phyloP scores from a whole-genome alignment of 92 coral and sea anemone genomes.

The Palythoa grandis region DNA sequence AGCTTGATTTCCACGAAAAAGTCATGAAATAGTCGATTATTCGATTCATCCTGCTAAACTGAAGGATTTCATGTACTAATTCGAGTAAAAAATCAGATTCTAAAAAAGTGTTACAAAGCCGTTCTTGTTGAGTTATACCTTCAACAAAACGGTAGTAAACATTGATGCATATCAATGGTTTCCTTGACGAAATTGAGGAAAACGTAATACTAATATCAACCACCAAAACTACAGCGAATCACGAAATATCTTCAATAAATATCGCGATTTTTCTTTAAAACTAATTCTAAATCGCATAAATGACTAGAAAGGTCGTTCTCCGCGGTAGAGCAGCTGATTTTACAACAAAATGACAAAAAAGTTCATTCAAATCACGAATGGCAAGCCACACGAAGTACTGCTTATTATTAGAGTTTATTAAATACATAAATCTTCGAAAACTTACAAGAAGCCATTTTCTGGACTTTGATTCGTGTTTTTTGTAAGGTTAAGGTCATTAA shows the following conservation, averaged over 20 bases:
- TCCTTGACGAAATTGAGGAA: constrained; percentile 14
- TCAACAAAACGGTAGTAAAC: not conserved
- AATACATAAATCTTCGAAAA: not conserved
- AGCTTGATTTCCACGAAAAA: not conserved
- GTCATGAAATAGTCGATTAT: not conserved
- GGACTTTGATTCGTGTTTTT: not conserved
- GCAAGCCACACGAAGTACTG: not conserved
- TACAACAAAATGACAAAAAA: not conserved
- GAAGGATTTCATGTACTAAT: not conserved
- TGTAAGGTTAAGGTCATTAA: not conserved
- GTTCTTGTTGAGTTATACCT: not conserved
- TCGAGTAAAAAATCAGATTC: not conserved
- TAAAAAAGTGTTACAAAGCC: not conserved
- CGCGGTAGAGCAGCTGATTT: not conserved
- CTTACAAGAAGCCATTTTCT: not conserved
- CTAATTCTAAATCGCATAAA: not conserved
- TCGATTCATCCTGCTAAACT: not conserved
- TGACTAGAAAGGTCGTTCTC: not conserved
- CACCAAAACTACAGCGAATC: not conserved
- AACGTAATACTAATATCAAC: not conserved
- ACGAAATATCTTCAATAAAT: not conserved
- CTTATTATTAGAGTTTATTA: too few relatives aligned
- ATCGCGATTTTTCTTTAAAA: not conserved
- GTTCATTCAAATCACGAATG: not conserved
- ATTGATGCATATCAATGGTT: constrained; percentile 30